Conservation (phyloP, 2,113 vertebrate species). For the Dinomys branickii region DNA sequence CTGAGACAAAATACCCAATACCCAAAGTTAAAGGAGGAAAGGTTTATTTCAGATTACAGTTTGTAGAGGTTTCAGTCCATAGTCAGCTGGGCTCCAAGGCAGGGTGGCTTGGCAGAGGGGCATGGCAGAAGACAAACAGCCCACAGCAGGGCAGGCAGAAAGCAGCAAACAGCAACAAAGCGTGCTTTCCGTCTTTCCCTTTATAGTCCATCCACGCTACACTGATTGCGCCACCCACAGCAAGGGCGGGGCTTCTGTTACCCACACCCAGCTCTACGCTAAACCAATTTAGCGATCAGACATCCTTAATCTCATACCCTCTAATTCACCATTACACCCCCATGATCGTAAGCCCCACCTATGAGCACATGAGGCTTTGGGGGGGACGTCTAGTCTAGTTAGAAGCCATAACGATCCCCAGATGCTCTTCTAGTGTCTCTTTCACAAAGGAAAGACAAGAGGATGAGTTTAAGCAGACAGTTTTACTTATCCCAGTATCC, state of each 20-base stretch:
- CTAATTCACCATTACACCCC: neutral
- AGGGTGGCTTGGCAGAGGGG: neutral
- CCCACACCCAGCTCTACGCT: neutral
- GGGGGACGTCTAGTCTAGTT: neutral
- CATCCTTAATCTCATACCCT: neutral
- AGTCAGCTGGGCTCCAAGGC: neutral
- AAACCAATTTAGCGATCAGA: neutral
- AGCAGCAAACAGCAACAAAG: neutral
- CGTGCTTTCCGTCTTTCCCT: neutral
- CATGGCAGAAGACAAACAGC: neutral
- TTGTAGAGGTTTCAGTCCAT: neutral
- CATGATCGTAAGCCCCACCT: neutral
- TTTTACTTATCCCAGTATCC: neutral
- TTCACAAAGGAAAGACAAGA: slow-evolving; percentile 20
- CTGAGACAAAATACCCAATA: neutral
- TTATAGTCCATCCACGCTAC: neutral
- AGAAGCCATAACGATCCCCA: neutral
- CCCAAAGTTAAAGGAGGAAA: neutral
- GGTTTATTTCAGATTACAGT: neutral
- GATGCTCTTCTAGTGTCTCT: neutral
- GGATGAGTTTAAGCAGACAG: neutral
- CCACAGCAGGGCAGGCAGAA: neutral
- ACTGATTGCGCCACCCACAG: neutral
- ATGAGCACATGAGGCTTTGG: neutral
- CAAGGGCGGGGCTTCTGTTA: neutral